phyloP scores from a whole-genome alignment of 2,797 vertebrate species.

The Acipenser oxyrinchus region DNA sequence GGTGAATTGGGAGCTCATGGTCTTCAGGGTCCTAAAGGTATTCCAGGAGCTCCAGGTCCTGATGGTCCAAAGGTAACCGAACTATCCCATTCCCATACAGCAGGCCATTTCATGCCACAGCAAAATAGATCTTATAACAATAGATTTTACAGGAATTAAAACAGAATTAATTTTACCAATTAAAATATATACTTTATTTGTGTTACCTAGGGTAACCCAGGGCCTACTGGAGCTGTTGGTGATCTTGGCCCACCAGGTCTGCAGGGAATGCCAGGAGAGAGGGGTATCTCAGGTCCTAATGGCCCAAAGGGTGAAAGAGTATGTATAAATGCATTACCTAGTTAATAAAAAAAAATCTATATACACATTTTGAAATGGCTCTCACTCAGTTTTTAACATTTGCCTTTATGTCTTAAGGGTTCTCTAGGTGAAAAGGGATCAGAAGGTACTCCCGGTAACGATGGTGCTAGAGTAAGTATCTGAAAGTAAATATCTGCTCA shows the following conservation, averaged over 20 bases:
- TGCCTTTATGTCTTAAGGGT: constrained; percentile 54
- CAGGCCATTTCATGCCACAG: background rate
- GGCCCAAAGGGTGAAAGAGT: constrained; percentile 96
- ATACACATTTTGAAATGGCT: too few species aligned
- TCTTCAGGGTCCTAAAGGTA: constrained; percentile 83
- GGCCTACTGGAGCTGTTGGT: constrained; percentile 78
- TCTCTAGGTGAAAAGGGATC: constrained; percentile 87
- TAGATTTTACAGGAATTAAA: too few species aligned
- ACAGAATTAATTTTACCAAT: background rate
- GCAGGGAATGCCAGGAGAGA: constrained; percentile 97
- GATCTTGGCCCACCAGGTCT: constrained; percentile 90
- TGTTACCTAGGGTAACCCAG: constrained; percentile 76
- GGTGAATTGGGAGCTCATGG: constrained; percentile 81
- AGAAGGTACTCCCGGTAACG: constrained; percentile 90
- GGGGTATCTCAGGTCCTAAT: constrained; percentile 85
- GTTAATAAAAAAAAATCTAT: background rate
- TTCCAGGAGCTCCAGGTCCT: constrained; percentile 87
- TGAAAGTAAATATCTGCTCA: too few species aligned
- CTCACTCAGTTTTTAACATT: background rate
- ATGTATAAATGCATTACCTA: constrained; percentile 38
- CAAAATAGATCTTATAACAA: background rate
- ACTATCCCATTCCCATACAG: background rate
- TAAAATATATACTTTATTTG: constrained; percentile 6
- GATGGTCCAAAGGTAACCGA: constrained; percentile 88
- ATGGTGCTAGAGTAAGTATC: constrained; percentile 85